A percentile compares a stretch with the other conserved stretches of the same genome.
Conservation (phyloP, 2,113 vertebrate genomes). For the Nothoprocta perdicaria region DNA sequence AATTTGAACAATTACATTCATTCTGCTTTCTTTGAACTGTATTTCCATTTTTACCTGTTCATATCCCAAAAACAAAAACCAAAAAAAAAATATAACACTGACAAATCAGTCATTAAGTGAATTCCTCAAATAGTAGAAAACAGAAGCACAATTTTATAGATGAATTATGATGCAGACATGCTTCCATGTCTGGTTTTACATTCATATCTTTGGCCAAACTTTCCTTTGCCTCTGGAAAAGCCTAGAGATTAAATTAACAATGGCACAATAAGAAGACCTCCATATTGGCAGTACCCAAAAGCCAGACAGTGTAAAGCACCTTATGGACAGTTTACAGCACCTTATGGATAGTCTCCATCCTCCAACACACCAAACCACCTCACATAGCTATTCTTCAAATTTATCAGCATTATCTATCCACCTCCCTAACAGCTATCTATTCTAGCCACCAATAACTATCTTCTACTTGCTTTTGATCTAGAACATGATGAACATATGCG, state of each 20-base stretch:
- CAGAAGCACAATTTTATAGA: neutral
- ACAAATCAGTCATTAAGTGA: neutral
- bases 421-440: neutral
- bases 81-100: neutral
- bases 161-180: neutral
- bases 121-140: neutral
- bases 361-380: neutral
- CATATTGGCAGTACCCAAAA: neutral
- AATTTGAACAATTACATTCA: neutral
- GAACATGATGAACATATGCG: neutral
- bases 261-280: neutral
- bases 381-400: neutral
- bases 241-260: neutral
- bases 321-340: neutral
- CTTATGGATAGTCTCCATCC: neutral
- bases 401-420: neutral
- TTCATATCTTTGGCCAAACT: neutral
- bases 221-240: neutral
- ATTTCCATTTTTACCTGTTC: neutral
- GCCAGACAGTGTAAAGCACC: neutral
- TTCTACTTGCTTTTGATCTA: neutral
- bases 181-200: neutral
- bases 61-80: neutral
- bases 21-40: neutral
- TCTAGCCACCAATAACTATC: neutral